These are phyloP conservation scores for Sapajus apella DNA, from an alignment of 2,113 vertebrate species.

Conservation along the genomic window DNA sequence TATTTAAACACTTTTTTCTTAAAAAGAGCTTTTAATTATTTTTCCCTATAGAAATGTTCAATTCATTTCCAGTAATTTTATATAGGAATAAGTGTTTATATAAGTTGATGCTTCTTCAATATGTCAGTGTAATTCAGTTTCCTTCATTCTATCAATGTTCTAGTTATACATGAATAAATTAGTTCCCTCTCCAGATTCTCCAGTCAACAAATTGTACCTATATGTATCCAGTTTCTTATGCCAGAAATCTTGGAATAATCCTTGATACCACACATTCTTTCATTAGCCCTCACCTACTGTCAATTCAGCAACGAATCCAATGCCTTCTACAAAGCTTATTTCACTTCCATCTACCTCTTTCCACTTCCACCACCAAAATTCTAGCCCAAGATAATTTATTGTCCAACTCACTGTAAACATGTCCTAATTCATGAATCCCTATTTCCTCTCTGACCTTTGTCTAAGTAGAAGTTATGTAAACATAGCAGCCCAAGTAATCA, in stretches of 20 bases:
- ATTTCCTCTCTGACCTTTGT: neutral
- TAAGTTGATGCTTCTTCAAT: neutral
- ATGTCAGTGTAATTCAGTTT: neutral
- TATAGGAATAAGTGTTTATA: neutral
- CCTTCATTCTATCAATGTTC: neutral
- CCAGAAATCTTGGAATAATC: neutral
- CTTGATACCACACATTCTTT: neutral
- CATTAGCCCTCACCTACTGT: neutral
- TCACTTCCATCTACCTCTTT: neutral
- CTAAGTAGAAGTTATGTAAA: neutral
- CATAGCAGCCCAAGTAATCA: neutral
- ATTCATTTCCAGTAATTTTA: slow-evolving; percentile 34
- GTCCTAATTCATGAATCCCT: neutral
- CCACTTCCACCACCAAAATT: neutral
- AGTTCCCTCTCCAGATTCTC: neutral
- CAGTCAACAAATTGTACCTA: neutral
- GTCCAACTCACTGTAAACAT: neutral
- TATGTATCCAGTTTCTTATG: neutral
- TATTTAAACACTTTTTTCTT: slow-evolving; percentile 58
- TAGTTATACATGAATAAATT: neutral
- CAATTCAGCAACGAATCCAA: neutral
- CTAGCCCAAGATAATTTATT: neutral
- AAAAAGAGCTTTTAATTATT: slow-evolving; percentile 37
- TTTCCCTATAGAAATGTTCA: neutral
- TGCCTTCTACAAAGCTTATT: neutral